Conservation (phyloP, 2,888 invertebrate genomes). For the Morpho helenor region DNA sequence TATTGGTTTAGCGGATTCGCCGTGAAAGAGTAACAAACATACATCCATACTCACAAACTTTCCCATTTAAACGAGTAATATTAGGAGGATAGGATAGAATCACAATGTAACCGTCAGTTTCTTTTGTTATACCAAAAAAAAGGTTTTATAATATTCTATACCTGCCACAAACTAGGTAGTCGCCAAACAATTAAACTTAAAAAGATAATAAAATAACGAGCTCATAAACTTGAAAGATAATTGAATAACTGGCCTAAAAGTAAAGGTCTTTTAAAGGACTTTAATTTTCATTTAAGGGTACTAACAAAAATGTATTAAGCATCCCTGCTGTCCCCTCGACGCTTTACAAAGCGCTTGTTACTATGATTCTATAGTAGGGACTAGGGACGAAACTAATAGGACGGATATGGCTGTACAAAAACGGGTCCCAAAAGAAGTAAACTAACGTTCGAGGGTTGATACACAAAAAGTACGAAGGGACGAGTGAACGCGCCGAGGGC, state of each 20-base stretch:
- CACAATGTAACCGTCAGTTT: no score
- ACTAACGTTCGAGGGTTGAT: slow-evolving; percentile 27
- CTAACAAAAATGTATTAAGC: slow-evolving; percentile 5
- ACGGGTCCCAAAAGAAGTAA: slow-evolving; percentile 30
- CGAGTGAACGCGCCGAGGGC: slow-evolving; percentile 39
- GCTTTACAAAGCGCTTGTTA: slow-evolving; percentile 6
- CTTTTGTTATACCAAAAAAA: no score
- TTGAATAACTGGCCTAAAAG: background rate
- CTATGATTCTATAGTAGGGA: slow-evolving; percentile 22
- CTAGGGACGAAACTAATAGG: slow-evolving; percentile 24
- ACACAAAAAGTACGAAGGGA: slow-evolving; percentile 64
- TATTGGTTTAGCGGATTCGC: no score
- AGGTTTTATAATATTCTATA: no score
- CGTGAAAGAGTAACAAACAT: no score
- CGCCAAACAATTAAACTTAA: no score
- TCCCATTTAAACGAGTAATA: no score
- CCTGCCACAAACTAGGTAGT: no score
- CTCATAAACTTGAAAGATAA: no score
- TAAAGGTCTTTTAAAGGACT: background rate
- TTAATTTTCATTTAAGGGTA: slow-evolving; percentile 1
- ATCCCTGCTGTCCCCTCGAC: slow-evolving; percentile 14
- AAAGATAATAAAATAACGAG: no score
- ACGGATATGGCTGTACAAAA: slow-evolving; percentile 32
- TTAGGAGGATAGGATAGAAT: no score
- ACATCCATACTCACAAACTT: no score